Base-by-base conservation (phyloP, 2,113 vertebrate genomes). In the Mionectes macconnelli region DNA sequence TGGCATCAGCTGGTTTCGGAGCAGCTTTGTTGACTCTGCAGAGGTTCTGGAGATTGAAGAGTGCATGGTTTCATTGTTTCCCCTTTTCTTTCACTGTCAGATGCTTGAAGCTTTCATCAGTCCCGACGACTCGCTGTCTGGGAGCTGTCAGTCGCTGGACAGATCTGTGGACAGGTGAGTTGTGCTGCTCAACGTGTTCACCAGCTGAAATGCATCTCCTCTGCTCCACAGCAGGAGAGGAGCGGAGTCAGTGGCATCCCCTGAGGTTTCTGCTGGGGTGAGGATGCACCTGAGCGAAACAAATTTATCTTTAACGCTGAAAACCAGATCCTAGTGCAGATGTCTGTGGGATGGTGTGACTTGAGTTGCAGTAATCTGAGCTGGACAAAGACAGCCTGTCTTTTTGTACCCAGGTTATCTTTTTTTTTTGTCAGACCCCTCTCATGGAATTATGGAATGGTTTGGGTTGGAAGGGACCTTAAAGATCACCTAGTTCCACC, bases 21-120 rank as follows among this genome's bases (percentile, higher is more conserved):
- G 20, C 21, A 47, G 42, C 22, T 9, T 42, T 33, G 5, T 14
- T 66, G 63, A 30, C 50, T 24, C 20, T 60, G 47, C 20, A 45
- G 44, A 52, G 37, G 6, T 15, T 21, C 35, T 49, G 68, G 39
- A 49, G 28, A 19, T 57, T 44, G 30, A n/a, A 20, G 33, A 50
- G 59, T 12, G 18, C 8, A 0, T 53, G 60, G 9, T 24, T 91
- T 86, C 21, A 86, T 60, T 76, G 15, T 78, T 85, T 62, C 10
- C 27, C 27, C n/a, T 87, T 67, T 84, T 73, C 60, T 87, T 84
- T 93, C 33, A 4, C 69, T 75, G 14, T 20, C 92, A 99, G 99
- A 97, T 99, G 94, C 88, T 99, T 92, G 98, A 99, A 93, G 98
- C 98, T n/a, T 99, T 99, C 79, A 98, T 98, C 92, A 99, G 98